Base-by-base conservation (phyloP, 2,888 invertebrate genomes). In the Sarcophaga rosellei region DNA sequence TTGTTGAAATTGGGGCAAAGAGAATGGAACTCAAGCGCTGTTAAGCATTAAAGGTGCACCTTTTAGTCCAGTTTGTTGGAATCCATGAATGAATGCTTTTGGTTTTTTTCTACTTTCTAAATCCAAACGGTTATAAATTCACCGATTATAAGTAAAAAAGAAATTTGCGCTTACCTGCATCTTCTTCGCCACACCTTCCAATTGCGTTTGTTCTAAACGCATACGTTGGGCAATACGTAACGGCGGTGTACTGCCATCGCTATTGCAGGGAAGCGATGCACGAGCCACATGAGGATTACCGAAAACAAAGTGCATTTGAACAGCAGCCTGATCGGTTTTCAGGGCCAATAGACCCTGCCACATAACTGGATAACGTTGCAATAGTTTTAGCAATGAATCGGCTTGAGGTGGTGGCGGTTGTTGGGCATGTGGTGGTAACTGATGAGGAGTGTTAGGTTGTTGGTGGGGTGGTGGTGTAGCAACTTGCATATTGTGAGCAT, bases 221-320 rank as follows among this genome's bases (percentile, higher is more conserved):
- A 99, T 99, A 90, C 99, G 95, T 94, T 99, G 99, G 3, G 98
- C 98, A 91, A 99, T 99, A 89, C 99, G 95, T 86, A 99, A 94
- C 81, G 97, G 96, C 88, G 97, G 96, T 89, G 97, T 96, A 74
- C 96, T 96, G 81, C 97, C 97, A 92, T 98, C 97, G 77, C 96
- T 95, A 92, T 96, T 96, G 87, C 96, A 96, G 69, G 98, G 98
- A 91, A 99, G 94, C 86, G 98, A 98, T 90, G 96, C 96, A 88
- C 96, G 95, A 12, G 99, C 98, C 87, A 99, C 97, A 89, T 95
- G 95, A 12, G 97, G 96, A 94, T 97, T 98, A 81, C 99, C 99
- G 90, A 97, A 97, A 88, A 99, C 98, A 93, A 98, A 98, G 94
- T 99, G 99, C 99, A 99, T 99, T 94, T 99, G 99, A 68, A 99